These are phyloP conservation scores for Ormyrus nitidulus DNA, from an alignment of 2,888 invertebrate species.

Conservation along the genomic window DNA sequence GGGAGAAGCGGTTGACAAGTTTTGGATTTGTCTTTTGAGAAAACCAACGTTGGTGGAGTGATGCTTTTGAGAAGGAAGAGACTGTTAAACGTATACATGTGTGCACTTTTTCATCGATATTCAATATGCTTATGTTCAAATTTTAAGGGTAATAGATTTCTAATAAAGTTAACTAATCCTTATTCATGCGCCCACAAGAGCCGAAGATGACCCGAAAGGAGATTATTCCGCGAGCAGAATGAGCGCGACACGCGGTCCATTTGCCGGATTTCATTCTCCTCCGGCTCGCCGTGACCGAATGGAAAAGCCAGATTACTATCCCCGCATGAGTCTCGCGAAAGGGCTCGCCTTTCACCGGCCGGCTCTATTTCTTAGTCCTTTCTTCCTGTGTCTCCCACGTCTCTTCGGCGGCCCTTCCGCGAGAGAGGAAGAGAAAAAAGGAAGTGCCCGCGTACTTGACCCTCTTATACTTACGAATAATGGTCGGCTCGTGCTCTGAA, in stretches of 20 bases:
- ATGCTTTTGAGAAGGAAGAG: too few relatives aligned
- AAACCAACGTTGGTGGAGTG: too few relatives aligned
- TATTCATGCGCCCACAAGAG: too few relatives aligned
- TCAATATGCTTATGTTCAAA: too few relatives aligned
- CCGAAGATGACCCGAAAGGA: too few relatives aligned
- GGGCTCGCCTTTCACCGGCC: constrained; percentile 11
- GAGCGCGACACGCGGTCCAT: neutral
- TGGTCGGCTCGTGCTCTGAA: neutral
- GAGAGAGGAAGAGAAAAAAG: constrained; percentile 19
- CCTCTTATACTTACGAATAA: constrained; percentile 49
- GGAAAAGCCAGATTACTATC: constrained; percentile 45
- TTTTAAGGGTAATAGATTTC: too few relatives aligned
- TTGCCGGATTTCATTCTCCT: neutral
- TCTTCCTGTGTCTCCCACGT: neutral
- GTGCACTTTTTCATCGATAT: too few relatives aligned
- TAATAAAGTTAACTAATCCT: too few relatives aligned
- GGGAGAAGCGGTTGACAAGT: too few relatives aligned
- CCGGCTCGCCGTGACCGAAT: constrained; percentile 17
- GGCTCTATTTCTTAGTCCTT: constrained; percentile 2
- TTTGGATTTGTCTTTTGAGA: too few relatives aligned
- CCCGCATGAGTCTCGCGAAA: neutral
- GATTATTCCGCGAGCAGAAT: too few relatives aligned
- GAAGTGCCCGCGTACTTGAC: constrained; percentile 42
- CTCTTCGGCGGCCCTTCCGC: constrained; percentile 7
- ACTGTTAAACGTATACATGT: too few relatives aligned